Conservation (phyloP, 53 echinoderm and acorn worm genomes). For the Echinarachnius parma region DNA sequence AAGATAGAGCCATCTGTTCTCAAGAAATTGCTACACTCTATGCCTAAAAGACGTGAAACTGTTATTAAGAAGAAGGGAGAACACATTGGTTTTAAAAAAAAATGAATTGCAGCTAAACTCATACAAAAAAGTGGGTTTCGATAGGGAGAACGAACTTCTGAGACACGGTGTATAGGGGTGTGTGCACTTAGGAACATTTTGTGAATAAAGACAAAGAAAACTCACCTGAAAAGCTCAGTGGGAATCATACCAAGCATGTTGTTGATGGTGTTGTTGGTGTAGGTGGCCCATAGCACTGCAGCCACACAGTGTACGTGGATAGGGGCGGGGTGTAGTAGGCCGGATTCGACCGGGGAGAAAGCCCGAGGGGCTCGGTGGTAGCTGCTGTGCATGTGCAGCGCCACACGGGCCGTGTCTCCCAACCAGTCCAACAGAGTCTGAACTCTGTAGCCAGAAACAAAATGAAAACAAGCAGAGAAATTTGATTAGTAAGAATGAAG, state of each 20-base stretch:
- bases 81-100: too few species aligned
- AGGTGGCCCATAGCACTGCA: constrained; percentile 83
- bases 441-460: constrained; percentile 65
- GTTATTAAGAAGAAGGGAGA: too few species aligned
- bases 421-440: constrained; percentile 93
- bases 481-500: too few species aligned
- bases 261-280: constrained; percentile 55
- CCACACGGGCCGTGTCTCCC: constrained; percentile 94
- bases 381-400: constrained; percentile 84
- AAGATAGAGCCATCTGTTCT: too few species aligned
- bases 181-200: neutral
- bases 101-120: too few species aligned
- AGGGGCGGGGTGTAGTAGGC: constrained; percentile 81
- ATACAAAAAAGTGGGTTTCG: too few species aligned
- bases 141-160: too few species aligned
- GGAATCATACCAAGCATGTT: constrained; percentile 68
- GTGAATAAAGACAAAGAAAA: too few species aligned
- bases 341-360: constrained; percentile 83
- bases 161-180: too few species aligned
- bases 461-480: too few species aligned
- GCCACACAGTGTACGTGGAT: constrained; percentile 88
- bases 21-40: too few species aligned
- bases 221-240: constrained; percentile 93
- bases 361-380: constrained; percentile 75
- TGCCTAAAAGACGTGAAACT: too few species aligned